Percentiles rank a stretch among this genome's conserved stretches.
phyloP scores from a whole-genome alignment of 2,113 vertebrate genomes.

The Daboia siamensis region DNA sequence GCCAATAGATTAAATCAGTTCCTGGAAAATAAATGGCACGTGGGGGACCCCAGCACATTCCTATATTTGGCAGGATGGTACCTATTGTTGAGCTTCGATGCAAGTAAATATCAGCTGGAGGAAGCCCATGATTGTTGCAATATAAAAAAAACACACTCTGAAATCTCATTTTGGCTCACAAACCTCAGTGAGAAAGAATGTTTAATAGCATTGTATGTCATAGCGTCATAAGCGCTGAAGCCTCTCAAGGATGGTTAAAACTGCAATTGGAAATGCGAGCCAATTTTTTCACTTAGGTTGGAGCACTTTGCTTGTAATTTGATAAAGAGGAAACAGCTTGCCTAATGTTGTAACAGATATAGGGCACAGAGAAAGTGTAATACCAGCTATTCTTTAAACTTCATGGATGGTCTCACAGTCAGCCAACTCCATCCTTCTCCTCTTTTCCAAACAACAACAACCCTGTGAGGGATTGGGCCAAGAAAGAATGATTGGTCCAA shows the following conservation, averaged over 20 bases:
- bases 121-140: background rate
- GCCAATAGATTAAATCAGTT: background rate
- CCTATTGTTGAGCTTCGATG: background rate
- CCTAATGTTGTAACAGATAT: background rate
- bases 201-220: background rate
- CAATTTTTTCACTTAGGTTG: conserved; percentile 17
- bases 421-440: background rate
- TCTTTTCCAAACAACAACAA: background rate
- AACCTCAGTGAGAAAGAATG: background rate
- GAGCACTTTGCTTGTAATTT: conserved; percentile 1
- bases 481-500: background rate
- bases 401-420: background rate
- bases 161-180: background rate
- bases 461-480: background rate
- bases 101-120: background rate
- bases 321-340: background rate
- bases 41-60: background rate
- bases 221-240: background rate
- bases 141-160: background rate
- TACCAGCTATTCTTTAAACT: background rate
- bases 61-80: background rate
- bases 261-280: conserved; percentile 12
- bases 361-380: background rate
- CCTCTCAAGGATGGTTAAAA: background rate
- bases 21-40: background rate